These are phyloP conservation scores for Prinia subflava DNA, from an alignment of 2,113 vertebrate species.

Conservation along the genomic window DNA sequence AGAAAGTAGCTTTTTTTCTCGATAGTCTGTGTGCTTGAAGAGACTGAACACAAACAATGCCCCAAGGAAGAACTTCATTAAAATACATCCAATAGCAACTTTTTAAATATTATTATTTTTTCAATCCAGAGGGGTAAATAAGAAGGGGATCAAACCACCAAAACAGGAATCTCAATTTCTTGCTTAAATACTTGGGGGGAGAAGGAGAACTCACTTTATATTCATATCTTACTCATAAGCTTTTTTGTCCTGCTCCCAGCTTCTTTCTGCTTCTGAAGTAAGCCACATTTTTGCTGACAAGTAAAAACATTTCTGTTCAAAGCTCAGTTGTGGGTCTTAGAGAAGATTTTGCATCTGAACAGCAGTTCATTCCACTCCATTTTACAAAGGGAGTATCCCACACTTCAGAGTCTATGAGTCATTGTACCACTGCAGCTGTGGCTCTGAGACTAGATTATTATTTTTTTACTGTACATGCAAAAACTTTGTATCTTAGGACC, in stretches of 20 bases:
- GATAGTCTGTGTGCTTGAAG: fast-evolving
- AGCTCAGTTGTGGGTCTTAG: neutral
- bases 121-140: neutral
- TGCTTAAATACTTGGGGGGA: neutral
- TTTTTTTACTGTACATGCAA: neutral
- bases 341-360: conserved; percentile 1
- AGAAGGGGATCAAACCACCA: neutral
- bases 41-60: neutral
- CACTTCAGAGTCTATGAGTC: conserved; percentile 40
- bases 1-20: neutral
- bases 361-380: neutral
- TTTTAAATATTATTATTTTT: neutral
- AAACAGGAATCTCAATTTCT: neutral
- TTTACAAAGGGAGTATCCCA: conserved; percentile 42
- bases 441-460: neutral
- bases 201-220: neutral
- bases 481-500: neutral
- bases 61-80: neutral
- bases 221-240: neutral
- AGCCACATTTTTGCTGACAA: neutral
- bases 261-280: neutral
- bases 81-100: neutral
- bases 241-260: neutral
- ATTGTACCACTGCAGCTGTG: conserved; percentile 32
- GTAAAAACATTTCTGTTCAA: conserved; percentile 6